Evolutionary conservation across 2,797 vertebrate species (phyloP), one percentile per base, ranked within the genome.

Genomic region (Hyperoplus lanceolatus): DNA sequence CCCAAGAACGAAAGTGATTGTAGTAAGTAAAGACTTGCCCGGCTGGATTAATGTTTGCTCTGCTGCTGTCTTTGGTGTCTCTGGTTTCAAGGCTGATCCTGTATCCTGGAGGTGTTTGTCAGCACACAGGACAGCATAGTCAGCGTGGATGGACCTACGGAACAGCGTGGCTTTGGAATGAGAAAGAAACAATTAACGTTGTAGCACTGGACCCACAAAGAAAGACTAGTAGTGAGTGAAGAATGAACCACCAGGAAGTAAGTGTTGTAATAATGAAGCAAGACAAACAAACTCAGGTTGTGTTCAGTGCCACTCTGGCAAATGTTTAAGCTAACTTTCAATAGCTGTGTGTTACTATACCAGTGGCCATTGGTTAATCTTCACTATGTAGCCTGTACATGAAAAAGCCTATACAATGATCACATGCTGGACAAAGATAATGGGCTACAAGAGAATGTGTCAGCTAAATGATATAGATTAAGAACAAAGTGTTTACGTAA

Each of bases 221-320:
- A 68, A 43, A 61, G 50, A 74, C 36, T 36, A 12, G 2, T 1
- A 51, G 8, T 9, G 8, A 13, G 65, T 54, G 61, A 67, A 87
- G 67, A 85, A 93, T 92, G 91, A 84, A 43, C 14, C 61, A 81
- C 11, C 71, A 84, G 84, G 89, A 92, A 86, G 93, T 94, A 90
- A 92, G 93, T 93, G 74, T 58, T 84, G 63, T 66, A 78, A 87
- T 60, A 55, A 51, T 65, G 57, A n/a, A 50, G 70, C 36, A 71
- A 73, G 49, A 18, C 53, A 70, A 68, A 79, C 71, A 64, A 3
- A 29, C 39, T 64, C 0, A 70, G 41, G 1, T 1, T 56, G 51
- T 54, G 49, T 70, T 72, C 39, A 58, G 43, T 38, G 1, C 42
- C 18, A 50, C 51, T 55, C 0, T 3, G 5, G 38, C 8, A 36